A percentile compares a stretch with the other conserved stretches of the same genome.
Conservation (phyloP, 2,113 vertebrate species). For the Limanda limanda region DNA sequence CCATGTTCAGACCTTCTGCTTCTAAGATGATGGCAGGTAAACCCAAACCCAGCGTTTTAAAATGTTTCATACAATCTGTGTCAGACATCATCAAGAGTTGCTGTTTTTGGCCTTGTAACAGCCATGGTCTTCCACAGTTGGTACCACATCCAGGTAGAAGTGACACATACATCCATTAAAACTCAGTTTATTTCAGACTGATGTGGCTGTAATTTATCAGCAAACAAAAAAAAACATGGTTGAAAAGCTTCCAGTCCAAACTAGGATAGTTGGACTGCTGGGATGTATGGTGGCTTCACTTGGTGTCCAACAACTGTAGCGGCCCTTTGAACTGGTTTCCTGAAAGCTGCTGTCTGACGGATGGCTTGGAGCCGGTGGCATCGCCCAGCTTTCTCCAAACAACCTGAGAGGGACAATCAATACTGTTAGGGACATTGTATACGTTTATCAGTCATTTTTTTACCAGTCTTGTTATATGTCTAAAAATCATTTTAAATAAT, state of each 20-base stretch:
- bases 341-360: constrained; percentile 91
- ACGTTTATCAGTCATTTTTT: background rate
- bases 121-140: too few relatives aligned
- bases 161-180: background rate
- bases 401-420: constrained; percentile 79
- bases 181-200: background rate
- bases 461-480: background rate
- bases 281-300: background rate
- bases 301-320: constrained; percentile 77
- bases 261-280: background rate
- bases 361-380: constrained; percentile 89
- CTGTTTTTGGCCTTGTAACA: too few relatives aligned
- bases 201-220: too few relatives aligned
- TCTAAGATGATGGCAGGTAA: background rate
- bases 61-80: background rate
- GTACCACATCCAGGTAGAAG: background rate
- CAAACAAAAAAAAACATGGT: too few relatives aligned
- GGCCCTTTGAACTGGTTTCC: constrained; percentile 94
- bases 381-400: constrained; percentile 94
- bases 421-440: background rate
- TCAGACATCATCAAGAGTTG: background rate
- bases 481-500: background rate
- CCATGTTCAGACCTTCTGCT: background rate
- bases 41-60: background rate
- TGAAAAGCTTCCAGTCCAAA: too few relatives aligned